These are phyloP conservation scores for Acanthosoma haemorrhoidale DNA, from an alignment of 2,888 invertebrate species.

Conservation along the genomic window DNA sequence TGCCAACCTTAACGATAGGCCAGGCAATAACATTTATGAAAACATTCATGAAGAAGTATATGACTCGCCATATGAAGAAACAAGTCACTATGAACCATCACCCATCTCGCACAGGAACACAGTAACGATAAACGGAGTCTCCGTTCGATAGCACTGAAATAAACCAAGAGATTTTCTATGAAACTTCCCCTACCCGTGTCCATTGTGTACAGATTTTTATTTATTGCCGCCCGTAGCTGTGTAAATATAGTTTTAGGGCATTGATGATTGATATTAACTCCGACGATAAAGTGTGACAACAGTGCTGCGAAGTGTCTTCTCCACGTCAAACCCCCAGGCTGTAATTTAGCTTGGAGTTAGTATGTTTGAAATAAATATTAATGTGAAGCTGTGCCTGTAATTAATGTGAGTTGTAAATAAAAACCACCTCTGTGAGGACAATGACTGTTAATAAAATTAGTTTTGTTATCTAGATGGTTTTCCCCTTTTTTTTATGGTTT, in stretches of 20 bases:
- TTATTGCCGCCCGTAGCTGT: slow-evolving; percentile 17
- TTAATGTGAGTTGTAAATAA: slow-evolving; percentile 15
- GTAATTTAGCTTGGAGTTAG: slow-evolving; percentile 5
- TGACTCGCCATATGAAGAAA: slow-evolving; percentile 69
- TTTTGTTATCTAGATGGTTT: slow-evolving; percentile 7
- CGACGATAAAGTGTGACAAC: neutral
- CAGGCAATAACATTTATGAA: slow-evolving; percentile 55
- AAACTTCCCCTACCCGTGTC: too few relatives aligned
- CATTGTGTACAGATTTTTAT: slow-evolving; percentile 19
- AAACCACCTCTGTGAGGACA: slow-evolving; percentile 28
- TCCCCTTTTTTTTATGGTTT: neutral
- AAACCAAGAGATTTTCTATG: too few relatives aligned
- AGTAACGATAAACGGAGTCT: slow-evolving; percentile 84
- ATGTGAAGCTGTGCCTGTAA: slow-evolving; percentile 18
- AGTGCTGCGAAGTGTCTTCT: neutral
- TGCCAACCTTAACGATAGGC: slow-evolving; percentile 70
- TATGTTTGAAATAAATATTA: neutral
- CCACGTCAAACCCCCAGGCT: neutral
- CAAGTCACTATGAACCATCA: slow-evolving; percentile 64
- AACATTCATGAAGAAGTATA: slow-evolving; percentile 62
- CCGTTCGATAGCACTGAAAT: slow-evolving; percentile 66
- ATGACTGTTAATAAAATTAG: slow-evolving; percentile 29
- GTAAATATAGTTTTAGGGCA: slow-evolving; percentile 18
- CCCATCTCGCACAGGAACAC: slow-evolving; percentile 50
- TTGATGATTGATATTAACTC: neutral